These are phyloP conservation scores for Meloidogyne floridensis DNA, from an alignment of 1,140 invertebrate genomes.

Conservation along the genomic window DNA sequence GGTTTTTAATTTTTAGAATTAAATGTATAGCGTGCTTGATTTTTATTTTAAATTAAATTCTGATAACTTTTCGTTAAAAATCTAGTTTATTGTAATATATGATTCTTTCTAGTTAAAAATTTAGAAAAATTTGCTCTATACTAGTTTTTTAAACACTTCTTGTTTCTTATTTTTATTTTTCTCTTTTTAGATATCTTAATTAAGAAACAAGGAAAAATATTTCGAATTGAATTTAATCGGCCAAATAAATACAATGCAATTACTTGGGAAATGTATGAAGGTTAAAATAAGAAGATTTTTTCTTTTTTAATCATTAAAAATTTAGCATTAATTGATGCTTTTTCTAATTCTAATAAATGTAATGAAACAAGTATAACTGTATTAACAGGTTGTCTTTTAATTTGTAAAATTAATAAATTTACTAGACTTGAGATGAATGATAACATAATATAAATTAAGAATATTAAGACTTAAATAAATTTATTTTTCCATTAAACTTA, in stretches of 20 bases:
- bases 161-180: neutral
- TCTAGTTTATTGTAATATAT: too few species aligned
- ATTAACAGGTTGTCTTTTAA: slow-evolving; percentile 36
- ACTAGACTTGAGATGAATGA: too few species aligned
- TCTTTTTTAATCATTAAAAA: neutral
- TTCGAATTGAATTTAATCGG: slow-evolving; percentile 45
- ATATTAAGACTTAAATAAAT: too few species aligned
- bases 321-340: slow-evolving; percentile 32
- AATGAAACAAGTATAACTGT: slow-evolving; percentile 44
- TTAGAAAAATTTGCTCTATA: neutral
- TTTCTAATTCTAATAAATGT: slow-evolving; percentile 40
- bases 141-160: neutral
- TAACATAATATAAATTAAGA: too few species aligned
- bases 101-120: slow-evolving; percentile 17
- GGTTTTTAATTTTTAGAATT: too few species aligned
- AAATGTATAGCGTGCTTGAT: too few species aligned
- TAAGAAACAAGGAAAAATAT: slow-evolving; percentile 41
- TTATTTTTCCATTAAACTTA: too few species aligned
- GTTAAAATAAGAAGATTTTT: neutral
- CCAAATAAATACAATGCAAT: slow-evolving; percentile 52
- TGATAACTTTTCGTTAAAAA: too few species aligned
- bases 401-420: neutral
- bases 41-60: too few species aligned
- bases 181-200: slow-evolving; percentile 3
- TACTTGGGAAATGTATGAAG: slow-evolving; percentile 49